Evolutionary conservation across 2,888 invertebrate genomes (phyloP).

Genomic region (Amblyjoppa fuscipennis): DNA sequence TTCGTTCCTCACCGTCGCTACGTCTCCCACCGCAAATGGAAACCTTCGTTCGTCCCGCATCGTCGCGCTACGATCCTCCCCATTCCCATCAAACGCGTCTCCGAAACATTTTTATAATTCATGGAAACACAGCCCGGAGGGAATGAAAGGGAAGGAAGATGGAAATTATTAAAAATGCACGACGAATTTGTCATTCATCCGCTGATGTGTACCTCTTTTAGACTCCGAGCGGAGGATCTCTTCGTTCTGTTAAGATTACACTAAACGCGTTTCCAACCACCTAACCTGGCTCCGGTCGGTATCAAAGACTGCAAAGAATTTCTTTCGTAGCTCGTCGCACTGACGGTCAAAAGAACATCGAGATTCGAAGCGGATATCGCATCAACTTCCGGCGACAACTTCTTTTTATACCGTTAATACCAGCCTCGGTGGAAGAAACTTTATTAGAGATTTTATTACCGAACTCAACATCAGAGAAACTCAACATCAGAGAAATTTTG

Average conservation of each 20-base stretch:
- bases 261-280: not conserved
- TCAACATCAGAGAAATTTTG: no score
- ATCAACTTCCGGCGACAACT: no score
- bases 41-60: conserved; percentile 54
- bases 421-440: no score
- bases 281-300: no score
- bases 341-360: no score
- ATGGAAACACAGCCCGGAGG: conserved; percentile 23
- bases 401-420: no score
- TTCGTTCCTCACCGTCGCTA: conserved; percentile 28
- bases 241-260: no score
- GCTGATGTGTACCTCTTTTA: not conserved
- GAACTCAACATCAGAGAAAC: no score
- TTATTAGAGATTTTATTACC: no score
- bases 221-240: not conserved
- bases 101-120: conserved; percentile 51
- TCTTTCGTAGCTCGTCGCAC: no score
- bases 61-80: conserved; percentile 41
- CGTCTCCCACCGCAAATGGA: conserved; percentile 41
- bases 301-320: no score
- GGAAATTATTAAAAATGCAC: not conserved
- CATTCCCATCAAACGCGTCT: conserved; percentile 19
- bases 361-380: no score
- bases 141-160: not conserved
- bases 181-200: conserved; percentile 7